A percentile compares a stretch with the other conserved stretches of the same genome.
These are phyloP conservation scores for Nylanderia fulva DNA, from an alignment of 1,140 invertebrate species.

Conservation along the genomic window DNA sequence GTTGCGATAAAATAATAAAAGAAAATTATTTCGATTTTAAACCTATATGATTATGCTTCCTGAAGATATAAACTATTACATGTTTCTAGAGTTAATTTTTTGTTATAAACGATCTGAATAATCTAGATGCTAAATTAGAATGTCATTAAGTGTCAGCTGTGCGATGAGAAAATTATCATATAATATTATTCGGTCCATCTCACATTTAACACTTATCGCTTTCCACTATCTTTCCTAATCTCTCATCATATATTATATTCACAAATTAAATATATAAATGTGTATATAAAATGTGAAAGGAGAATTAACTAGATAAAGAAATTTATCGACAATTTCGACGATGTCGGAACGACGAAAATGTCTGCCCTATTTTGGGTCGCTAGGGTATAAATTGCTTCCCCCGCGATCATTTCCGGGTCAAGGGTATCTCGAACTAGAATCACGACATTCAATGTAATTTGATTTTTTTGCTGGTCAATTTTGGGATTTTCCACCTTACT, in stretches of 20 bases:
- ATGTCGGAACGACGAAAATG: conserved; percentile 36
- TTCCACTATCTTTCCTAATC: not conserved
- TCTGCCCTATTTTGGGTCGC: conserved; percentile 34
- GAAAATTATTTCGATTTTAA: not conserved
- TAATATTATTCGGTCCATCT: no score
- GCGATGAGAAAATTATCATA: no score
- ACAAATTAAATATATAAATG: not conserved
- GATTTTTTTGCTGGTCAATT: not conserved
- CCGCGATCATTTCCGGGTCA: conserved; percentile 36
- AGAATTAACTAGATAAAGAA: not conserved
- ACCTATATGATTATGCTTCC: not conserved
- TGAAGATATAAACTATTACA: not conserved
- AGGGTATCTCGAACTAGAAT: conserved; percentile 13
- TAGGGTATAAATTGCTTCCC: conserved; percentile 34
- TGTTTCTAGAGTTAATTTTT: not conserved
- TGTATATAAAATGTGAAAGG: not conserved
- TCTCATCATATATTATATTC: not conserved
- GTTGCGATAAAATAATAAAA: not conserved
- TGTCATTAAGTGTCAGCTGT: not conserved
- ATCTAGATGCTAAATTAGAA: not conserved
- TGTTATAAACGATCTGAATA: not conserved
- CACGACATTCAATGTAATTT: conserved; percentile 17
- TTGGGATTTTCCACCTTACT: not conserved
- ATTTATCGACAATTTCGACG: conserved; percentile 9
- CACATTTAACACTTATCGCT: not conserved